Evolutionary conservation across 2,888 invertebrate genomes (phyloP), one percentile per base, ranked within the genome.

Genomic region (Daptonema setosum): DNA sequence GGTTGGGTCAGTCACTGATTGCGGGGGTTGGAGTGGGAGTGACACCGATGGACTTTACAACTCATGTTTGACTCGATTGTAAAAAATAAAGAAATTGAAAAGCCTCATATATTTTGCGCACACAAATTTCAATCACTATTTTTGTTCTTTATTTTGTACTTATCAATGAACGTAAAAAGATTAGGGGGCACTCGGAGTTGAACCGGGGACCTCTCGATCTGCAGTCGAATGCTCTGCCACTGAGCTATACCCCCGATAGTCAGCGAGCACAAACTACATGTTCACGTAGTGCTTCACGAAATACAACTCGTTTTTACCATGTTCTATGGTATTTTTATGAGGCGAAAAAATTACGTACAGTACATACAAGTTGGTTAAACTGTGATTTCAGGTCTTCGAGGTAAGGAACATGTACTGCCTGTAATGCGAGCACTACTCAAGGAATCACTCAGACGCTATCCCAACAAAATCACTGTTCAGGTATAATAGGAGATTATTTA

Each of bases 11-110:
- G 87, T 90, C 30, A 80, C 83, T 64, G 61, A 62, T 25, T 28
- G 83, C 85, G 69, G 86, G 70, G 61, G 83, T 88, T 56, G 76
- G 85, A 58, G 84, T 87, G 17, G 86, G 87, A 58, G 81, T 88
- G 63, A 79, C 82, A 63, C 81, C 85, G 68, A 76, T 17, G 25
- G n/a, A n/a, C n/a, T n/a, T n/a, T n/a, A n/a, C n/a, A n/a, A n/a
- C n/a, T n/a, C n/a, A n/a, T n/a, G n/a, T n/a, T n/a, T n/a, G n/a
- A n/a, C n/a, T n/a, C n/a, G n/a, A n/a, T n/a, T n/a, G n/a, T n/a
- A n/a, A n/a, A n/a, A n/a, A n/a, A n/a, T n/a, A n/a, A n/a, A n/a
- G n/a, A n/a, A n/a, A n/a, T n/a, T n/a, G n/a, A n/a, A n/a, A n/a
- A n/a, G n/a, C n/a, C n/a, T n/a, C n/a, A n/a, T n/a, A n/a, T n/a